Evolutionary conservation across 2,888 invertebrate genomes (phyloP).

Genomic region (Morpho deidamia): DNA sequence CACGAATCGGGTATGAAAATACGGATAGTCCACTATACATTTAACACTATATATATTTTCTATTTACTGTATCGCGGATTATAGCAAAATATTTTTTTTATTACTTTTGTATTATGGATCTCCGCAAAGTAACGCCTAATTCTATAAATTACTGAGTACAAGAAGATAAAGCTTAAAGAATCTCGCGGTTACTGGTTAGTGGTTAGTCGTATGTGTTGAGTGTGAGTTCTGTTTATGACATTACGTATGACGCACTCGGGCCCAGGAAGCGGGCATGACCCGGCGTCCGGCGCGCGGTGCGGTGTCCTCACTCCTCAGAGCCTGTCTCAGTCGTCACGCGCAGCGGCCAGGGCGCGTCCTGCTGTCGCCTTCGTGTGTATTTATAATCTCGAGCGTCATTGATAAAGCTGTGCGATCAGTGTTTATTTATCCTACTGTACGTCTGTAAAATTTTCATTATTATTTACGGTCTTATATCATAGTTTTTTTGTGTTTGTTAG

Average conservation of each 20-base stretch:
- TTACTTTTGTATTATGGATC: too few species aligned
- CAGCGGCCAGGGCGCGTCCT: constrained; percentile 67
- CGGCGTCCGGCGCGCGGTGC: constrained; percentile 54
- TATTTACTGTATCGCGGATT: too few species aligned
- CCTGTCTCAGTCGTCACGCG: constrained; percentile 45
- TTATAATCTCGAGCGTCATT: constrained; percentile 67
- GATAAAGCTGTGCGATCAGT: constrained; percentile 39
- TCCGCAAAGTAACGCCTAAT: too few species aligned
- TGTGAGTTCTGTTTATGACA: constrained; percentile 44
- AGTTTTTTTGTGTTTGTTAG: neutral
- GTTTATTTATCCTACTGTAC: constrained; percentile 33
- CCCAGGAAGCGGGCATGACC: constrained; percentile 47
- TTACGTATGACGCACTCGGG: constrained; percentile 57
- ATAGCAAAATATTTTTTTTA: too few species aligned
- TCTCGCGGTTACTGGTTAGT: neutral
- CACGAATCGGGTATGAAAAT: too few species aligned
- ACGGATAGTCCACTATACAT: too few species aligned
- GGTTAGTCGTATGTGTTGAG: constrained; percentile 4
- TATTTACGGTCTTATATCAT: neutral
- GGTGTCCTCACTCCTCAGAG: constrained; percentile 25
- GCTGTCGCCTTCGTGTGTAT: constrained; percentile 64
- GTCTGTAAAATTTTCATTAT: constrained; percentile 1
- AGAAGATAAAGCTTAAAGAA: too few species aligned
- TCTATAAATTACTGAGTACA: too few species aligned
- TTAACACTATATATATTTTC: too few species aligned